Evolutionary conservation across 2,888 invertebrate species (phyloP).

Genomic region (Lottia gigantea): DNA sequence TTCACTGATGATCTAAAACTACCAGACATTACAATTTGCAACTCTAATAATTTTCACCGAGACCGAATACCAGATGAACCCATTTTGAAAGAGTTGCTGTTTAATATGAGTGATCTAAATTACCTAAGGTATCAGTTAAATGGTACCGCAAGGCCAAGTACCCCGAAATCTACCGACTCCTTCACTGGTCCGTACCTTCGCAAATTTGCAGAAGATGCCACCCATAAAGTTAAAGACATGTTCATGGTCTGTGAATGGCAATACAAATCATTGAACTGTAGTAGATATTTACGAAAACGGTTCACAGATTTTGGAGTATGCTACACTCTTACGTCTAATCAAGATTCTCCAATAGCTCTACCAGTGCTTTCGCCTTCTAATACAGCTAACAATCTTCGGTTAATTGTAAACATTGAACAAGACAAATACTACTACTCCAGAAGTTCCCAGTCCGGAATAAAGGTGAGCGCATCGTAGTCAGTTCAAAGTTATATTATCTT

Average conservation of each 20-base stretch:
- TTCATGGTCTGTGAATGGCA: not conserved
- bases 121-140: not conserved
- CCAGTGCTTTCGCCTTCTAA: too few species aligned
- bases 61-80: not conserved
- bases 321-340: not conserved
- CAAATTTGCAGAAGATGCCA: not conserved
- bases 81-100: not conserved
- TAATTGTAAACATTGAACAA: slow-evolving; percentile 1
- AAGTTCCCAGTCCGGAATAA: not conserved
- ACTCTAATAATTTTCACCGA: not conserved
- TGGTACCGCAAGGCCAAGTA: not conserved
- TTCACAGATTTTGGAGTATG: slow-evolving; percentile 2
- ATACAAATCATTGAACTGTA: not conserved
- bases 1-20: not conserved
- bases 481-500: too few species aligned
- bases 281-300: not conserved
- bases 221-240: not conserved
- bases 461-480: too few species aligned
- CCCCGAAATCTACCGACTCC: not conserved
- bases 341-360: not conserved
- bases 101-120: not conserved
- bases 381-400: not conserved
- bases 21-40: not conserved
- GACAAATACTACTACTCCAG: not conserved
- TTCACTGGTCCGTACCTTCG: not conserved